Base-by-base conservation (phyloP, 2,888 invertebrate genomes). In the Polymixis flavicincta region DNA sequence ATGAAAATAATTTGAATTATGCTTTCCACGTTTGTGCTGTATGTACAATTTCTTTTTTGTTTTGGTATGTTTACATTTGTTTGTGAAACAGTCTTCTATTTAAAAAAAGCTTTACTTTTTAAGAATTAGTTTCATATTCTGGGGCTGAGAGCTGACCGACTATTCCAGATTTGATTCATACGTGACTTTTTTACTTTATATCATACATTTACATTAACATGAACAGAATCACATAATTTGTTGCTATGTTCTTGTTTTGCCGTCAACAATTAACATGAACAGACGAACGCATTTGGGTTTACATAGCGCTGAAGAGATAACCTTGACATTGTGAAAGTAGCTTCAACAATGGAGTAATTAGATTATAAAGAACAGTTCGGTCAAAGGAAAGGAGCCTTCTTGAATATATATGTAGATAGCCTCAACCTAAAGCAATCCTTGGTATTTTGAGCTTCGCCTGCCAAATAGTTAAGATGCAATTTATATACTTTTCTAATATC, bases 1-100 rank as follows among this genome's bases (percentile, higher is more conserved):
- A 45, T 25, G 57, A 42, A 73, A 61, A 37, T 63, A 57, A 63
- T 77, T 73, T 50, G 3, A 55, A 66, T 57, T 50, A 68, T 64
- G 48, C 6, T 75, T 22, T 65, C 55, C 11, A 28, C 8, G 13
- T 2, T 14, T 74, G 14, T 73, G 2, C n/a, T 67, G 19, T 48
- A n/a, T 25, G 5, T 25, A 45, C 5, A 9, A 50, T 50, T n/a
- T 78, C 42, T 22, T n/a, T 3, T 6, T n/a, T 3, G 22, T 42
- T 59, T 22, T n/a, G 17, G 13, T 0, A 6, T 28, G 6, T 63
- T 37, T 54, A 1, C 4, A 8, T 61, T 37, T 52, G 32, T n/a
- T 32, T 37, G 7, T 22, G 28, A 65, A 50, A 9, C 28, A 22
- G 8, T 28, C 28, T 9, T 6, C 6, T 14, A 6, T 32, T 37